Conservation (phyloP, 2,888 invertebrate genomes). For the Eristalis arbustorum region DNA sequence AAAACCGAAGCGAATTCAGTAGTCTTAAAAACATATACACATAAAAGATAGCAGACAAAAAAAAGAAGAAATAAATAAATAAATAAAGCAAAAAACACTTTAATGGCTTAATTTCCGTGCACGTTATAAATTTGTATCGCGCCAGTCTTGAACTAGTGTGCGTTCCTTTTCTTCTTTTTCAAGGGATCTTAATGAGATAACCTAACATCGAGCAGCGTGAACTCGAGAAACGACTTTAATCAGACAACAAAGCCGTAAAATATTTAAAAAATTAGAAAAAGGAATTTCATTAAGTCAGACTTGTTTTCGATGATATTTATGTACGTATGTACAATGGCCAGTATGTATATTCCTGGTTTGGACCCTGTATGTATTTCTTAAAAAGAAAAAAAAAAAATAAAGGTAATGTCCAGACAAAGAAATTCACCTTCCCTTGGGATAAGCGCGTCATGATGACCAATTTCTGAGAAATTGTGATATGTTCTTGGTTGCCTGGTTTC, state of each 20-base stretch:
- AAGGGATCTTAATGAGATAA: slow-evolving; percentile 64
- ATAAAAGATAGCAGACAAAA: slow-evolving; percentile 12
- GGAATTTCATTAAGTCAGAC: slow-evolving; percentile 59
- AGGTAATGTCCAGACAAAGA: slow-evolving; percentile 65
- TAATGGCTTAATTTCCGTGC: slow-evolving; percentile 67
- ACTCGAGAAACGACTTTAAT: slow-evolving; percentile 61
- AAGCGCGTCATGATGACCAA: slow-evolving; percentile 67
- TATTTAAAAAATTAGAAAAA: slow-evolving; percentile 61
- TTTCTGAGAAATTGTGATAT: slow-evolving; percentile 66
- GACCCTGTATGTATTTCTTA: slow-evolving; percentile 25
- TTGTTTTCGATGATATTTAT: slow-evolving; percentile 57
- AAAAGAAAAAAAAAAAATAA: slow-evolving; percentile 29
- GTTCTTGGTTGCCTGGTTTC: slow-evolving; percentile 53
- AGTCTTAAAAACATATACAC: slow-evolving; percentile 30
- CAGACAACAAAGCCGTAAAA: slow-evolving; percentile 58
- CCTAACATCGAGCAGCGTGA: slow-evolving; percentile 61
- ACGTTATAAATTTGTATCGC: slow-evolving; percentile 62
- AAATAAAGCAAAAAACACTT: slow-evolving; percentile 50
- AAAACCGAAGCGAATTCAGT: slow-evolving; percentile 29
- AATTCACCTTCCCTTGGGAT: slow-evolving; percentile 56
- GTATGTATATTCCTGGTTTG: not conserved
- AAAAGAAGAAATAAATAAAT: slow-evolving; percentile 25
- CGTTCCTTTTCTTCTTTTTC: slow-evolving; percentile 19
- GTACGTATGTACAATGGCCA: slow-evolving; percentile 24
- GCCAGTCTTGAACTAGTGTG: slow-evolving; percentile 32